Conservation (phyloP, 2,113 vertebrate species). For the Bos taurus region DNA sequence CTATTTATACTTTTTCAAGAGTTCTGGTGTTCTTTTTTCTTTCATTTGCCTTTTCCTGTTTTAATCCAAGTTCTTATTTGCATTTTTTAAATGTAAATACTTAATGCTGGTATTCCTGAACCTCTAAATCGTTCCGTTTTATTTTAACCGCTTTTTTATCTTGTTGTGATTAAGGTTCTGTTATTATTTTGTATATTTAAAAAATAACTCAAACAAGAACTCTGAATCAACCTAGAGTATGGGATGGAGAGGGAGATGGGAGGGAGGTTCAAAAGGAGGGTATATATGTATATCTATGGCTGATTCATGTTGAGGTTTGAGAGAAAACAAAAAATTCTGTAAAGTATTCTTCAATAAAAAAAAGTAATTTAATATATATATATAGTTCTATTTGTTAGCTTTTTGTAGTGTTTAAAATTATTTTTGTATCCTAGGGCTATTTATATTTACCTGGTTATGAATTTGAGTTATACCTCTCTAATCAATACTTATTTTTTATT, state of each 20-base stretch:
- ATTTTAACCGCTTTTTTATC: neutral
- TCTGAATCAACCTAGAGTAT: neutral
- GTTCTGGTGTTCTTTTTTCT: neutral
- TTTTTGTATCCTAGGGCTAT: neutral
- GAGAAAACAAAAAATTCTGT: neutral
- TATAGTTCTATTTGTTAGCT: neutral
- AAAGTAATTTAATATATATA: neutral
- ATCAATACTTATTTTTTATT: slow-evolving; percentile 42
- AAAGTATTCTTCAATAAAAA: neutral
- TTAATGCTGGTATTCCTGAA: neutral
- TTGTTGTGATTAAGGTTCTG: neutral
- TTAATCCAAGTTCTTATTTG: slow-evolving; percentile 7
- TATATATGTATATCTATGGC: neutral
- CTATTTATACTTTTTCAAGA: slow-evolving; percentile 14
- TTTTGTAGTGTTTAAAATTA: slow-evolving; percentile 8
- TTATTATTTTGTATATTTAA: neutral
- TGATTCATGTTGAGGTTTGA: neutral
- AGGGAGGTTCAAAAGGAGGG: neutral
- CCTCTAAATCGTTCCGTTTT: neutral
- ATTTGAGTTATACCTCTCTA: slow-evolving; percentile 28
- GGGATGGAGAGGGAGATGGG: neutral
- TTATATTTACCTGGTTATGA: slow-evolving; percentile 40
- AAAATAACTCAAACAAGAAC: neutral
- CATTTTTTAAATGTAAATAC: neutral
- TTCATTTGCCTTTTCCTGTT: neutral